A percentile compares a stretch with the other conserved stretches of the same genome.
phyloP scores from a whole-genome alignment of 30 jellyfish, hydroid and myxozoan genomes.

The Hydractinia echinata region DNA sequence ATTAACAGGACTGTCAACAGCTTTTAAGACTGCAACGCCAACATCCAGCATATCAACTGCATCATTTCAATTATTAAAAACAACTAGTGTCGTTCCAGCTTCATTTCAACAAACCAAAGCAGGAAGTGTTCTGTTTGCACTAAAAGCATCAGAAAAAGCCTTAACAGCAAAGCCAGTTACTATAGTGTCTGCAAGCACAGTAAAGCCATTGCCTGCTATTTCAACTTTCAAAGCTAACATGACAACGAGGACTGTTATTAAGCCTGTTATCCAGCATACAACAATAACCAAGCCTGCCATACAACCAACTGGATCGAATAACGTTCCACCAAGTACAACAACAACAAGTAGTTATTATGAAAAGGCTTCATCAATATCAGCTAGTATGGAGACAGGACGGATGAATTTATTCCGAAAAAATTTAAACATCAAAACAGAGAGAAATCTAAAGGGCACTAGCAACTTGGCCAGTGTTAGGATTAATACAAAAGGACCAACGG shows the following conservation, averaged over 20 bases:
- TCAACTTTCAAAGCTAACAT: constrained; percentile 4
- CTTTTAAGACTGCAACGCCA: constrained; percentile 7
- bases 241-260: neutral
- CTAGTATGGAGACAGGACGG: constrained; percentile 11
- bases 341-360: constrained; percentile 3
- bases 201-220: neutral
- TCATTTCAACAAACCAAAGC: neutral
- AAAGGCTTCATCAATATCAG: constrained; percentile 7
- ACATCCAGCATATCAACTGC: neutral
- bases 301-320: neutral
- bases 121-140: constrained; percentile 20
- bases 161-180: neutral
- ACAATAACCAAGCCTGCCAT: neutral
- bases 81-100: constrained; percentile 1
- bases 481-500: no score
- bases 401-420: constrained; percentile 4
- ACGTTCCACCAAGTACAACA: neutral
- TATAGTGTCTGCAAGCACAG: neutral
- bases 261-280: neutral
- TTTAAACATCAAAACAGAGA: no score
- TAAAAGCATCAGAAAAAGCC: neutral
- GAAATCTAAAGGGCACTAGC: no score
- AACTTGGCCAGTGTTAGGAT: no score
- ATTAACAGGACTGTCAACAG: constrained; percentile 12
- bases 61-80: constrained; percentile 10